A percentile compares a stretch with the other conserved stretches of the same genome.
Evolutionary conservation across 2,113 vertebrate species (phyloP).

Genomic region (Festucalex cinctus): DNA sequence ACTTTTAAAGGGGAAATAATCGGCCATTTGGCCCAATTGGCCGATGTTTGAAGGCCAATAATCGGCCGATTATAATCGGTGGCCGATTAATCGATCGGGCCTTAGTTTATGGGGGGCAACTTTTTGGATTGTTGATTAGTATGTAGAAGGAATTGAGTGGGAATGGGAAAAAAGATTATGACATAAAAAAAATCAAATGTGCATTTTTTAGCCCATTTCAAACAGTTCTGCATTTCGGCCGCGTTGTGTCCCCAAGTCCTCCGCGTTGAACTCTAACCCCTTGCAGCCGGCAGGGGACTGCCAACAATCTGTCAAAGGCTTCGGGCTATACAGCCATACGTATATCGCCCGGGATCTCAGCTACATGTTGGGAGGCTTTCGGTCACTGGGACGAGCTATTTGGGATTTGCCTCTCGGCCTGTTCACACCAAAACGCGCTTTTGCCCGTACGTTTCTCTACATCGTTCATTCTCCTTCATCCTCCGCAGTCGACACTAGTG

Average conservation of each 20-base stretch:
- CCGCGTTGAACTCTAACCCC: constrained; percentile 29
- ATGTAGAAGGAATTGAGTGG: neutral
- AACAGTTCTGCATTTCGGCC: neutral
- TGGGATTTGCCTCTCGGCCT: constrained; percentile 29
- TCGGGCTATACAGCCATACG: constrained; percentile 18
- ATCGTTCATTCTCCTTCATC: constrained; percentile 7
- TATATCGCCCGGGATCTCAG: constrained; percentile 19
- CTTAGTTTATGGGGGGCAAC: constrained; percentile 20
- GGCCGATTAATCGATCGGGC: too few species aligned
- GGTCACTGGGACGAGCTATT: constrained; percentile 41
- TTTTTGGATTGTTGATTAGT: neutral
- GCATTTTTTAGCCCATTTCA: neutral
- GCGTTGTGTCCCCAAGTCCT: constrained; percentile 9
- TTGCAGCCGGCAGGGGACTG: constrained; percentile 15
- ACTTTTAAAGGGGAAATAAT: too few species aligned
- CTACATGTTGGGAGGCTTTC: constrained; percentile 30
- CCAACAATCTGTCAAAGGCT: constrained; percentile 43
- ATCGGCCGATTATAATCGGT: too few species aligned
- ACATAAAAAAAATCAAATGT: neutral
- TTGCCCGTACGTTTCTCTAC: neutral
- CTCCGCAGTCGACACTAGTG: too few species aligned
- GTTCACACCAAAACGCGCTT: constrained; percentile 22
- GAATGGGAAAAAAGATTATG: too few species aligned
- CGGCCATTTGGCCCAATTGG: too few species aligned
- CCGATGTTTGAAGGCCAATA: too few species aligned